Conservation (phyloP, 2,113 vertebrate species). For the Chamaetylas fuelleborni region DNA sequence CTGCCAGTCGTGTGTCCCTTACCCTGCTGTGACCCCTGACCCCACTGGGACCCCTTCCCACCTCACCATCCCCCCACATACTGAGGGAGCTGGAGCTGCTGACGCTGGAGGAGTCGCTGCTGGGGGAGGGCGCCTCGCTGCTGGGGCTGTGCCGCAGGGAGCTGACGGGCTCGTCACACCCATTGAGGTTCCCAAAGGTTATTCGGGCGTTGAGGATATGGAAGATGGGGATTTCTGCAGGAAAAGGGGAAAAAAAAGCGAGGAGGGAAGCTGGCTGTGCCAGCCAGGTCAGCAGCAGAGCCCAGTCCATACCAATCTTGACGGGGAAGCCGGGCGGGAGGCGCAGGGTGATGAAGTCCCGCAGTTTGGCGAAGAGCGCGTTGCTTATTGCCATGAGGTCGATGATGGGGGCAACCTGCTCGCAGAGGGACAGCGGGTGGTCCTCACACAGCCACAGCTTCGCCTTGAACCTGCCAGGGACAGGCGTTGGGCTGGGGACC, state of each 20-base stretch:
- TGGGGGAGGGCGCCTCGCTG: conserved; percentile 89
- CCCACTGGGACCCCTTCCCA: accelerated
- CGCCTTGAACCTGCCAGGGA: conserved; percentile 88
- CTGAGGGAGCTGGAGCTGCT: conserved; percentile 96
- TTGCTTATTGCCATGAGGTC: conserved; percentile 99
- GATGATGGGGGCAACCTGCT: conserved; percentile 96
- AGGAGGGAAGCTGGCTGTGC: not conserved
- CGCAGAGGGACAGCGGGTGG: conserved; percentile 91
- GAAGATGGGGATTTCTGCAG: conserved; percentile 94
- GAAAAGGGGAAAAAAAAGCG: not conserved
- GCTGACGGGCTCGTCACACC: conserved; percentile 86
- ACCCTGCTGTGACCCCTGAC: not conserved
- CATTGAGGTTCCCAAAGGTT: conserved; percentile 96
- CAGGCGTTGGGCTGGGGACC: not conserved
- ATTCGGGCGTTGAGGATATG: conserved; percentile 97
- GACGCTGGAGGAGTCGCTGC: conserved; percentile 94
- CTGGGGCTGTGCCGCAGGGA: conserved; percentile 81
- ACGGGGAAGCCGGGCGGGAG: conserved; percentile 93
- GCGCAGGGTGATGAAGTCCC: conserved; percentile 94
- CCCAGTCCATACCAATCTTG: conserved; percentile 85
- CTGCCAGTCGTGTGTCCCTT: accelerated
- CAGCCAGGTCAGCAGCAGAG: not conserved
- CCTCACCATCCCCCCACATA: conserved; percentile 7
- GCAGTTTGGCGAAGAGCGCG: conserved; percentile 92
- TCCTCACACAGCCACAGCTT: conserved; percentile 97